Percentiles rank a stretch among this genome's conserved stretches.
phyloP scores from a whole-genome alignment of 2,888 invertebrate species.

The Sarcophaga carnaria region DNA sequence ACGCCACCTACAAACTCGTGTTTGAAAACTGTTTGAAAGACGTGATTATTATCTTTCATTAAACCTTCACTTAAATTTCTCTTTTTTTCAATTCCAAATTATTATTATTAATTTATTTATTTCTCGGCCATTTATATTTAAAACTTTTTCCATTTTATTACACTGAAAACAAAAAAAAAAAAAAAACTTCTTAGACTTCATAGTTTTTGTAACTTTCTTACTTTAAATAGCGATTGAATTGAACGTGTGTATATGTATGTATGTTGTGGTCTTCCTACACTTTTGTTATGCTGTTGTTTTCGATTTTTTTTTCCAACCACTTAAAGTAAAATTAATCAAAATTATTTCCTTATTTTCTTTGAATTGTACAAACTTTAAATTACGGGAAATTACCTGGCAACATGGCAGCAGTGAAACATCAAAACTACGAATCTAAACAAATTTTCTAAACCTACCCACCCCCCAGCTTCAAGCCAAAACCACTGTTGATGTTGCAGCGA shows the following conservation, averaged over 20 bases:
- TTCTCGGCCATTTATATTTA: too few species aligned
- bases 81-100: background rate
- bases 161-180: background rate
- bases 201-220: background rate
- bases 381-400: constrained; percentile 65
- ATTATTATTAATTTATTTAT: background rate
- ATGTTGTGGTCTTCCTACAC: background rate
- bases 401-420: constrained; percentile 37
- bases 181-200: too few species aligned
- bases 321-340: constrained; percentile 65
- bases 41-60: too few species aligned
- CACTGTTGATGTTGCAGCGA: constrained; percentile 10
- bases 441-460: constrained; percentile 43
- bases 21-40: too few species aligned
- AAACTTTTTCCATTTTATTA: background rate
- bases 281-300: background rate
- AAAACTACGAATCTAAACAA: constrained; percentile 43
- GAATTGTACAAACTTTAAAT: constrained; percentile 65
- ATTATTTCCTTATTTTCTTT: constrained; percentile 64
- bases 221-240: background rate
- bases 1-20: too few species aligned
- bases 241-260: background rate
- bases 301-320: constrained; percentile 41
- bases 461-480: constrained; percentile 2
- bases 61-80: too few species aligned